Conservation (phyloP, 2,797 vertebrate genomes). For the Lateolabrax maculatus region DNA sequence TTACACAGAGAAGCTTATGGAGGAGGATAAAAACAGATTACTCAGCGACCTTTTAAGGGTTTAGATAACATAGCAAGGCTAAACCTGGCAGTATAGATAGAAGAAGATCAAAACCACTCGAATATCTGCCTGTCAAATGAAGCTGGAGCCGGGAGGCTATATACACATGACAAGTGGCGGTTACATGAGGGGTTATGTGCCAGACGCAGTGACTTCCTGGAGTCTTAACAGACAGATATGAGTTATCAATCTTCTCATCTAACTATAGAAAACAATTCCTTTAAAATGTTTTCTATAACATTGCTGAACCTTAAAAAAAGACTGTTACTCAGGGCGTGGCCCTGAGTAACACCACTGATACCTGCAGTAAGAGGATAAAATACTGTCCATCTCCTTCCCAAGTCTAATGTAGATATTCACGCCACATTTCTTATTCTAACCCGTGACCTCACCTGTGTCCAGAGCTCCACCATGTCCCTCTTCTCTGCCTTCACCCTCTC, state of each 20-base stretch:
- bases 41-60: background rate
- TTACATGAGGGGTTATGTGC: background rate
- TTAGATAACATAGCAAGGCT: background rate
- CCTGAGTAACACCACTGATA: background rate
- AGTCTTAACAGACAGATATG: background rate
- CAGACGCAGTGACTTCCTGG: background rate
- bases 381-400: background rate
- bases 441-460: constrained; percentile 87
- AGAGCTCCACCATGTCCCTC: constrained; percentile 87
- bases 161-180: too few relatives aligned
- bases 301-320: too few relatives aligned
- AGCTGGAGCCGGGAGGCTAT: background rate
- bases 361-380: background rate
- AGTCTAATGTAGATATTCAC: background rate
- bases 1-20: background rate
- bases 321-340: too few relatives aligned
- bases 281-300: background rate
- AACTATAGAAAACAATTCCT: background rate
- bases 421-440: background rate
- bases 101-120: background rate
- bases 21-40: background rate
- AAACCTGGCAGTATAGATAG: background rate
- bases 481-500: constrained; percentile 73
- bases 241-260: background rate
- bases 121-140: background rate